phyloP scores from a whole-genome alignment of 2,113 vertebrate species.

The Pandion haliaetus region DNA sequence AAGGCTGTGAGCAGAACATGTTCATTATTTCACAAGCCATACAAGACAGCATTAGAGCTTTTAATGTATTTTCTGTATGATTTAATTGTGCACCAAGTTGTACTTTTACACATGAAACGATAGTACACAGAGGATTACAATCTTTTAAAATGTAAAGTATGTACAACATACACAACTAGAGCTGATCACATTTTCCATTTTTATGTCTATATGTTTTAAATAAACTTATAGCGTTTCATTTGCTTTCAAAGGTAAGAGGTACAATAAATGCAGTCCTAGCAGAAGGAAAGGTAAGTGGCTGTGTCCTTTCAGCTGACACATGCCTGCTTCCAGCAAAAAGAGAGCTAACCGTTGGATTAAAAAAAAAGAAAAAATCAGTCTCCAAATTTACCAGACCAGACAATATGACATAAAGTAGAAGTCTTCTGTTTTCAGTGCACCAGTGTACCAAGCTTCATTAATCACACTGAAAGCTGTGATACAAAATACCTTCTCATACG shows the following conservation, averaged over 20 bases:
- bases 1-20: constrained; percentile 7
- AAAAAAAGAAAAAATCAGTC: background rate
- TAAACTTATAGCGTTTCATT: background rate
- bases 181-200: background rate
- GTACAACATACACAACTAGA: background rate
- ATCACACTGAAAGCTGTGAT: background rate
- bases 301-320: background rate
- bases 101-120: background rate
- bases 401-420: background rate
- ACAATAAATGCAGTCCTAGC: background rate
- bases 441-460: background rate
- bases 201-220: constrained; percentile 25
- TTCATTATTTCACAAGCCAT: constrained; percentile 47
- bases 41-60: background rate
- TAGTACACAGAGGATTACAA: background rate
- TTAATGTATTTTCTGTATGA: constrained; percentile 2
- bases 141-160: background rate
- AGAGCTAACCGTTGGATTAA: background rate
- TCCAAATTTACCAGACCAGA: background rate
- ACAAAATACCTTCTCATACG: background rate
- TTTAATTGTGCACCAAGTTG: constrained; percentile 5
- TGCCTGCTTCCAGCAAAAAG: background rate
- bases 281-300: background rate
- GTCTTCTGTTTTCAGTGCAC: background rate
- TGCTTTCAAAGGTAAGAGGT: background rate